phyloP scores from a whole-genome alignment of 2,797 vertebrate species.

The Helostoma temminkii region DNA sequence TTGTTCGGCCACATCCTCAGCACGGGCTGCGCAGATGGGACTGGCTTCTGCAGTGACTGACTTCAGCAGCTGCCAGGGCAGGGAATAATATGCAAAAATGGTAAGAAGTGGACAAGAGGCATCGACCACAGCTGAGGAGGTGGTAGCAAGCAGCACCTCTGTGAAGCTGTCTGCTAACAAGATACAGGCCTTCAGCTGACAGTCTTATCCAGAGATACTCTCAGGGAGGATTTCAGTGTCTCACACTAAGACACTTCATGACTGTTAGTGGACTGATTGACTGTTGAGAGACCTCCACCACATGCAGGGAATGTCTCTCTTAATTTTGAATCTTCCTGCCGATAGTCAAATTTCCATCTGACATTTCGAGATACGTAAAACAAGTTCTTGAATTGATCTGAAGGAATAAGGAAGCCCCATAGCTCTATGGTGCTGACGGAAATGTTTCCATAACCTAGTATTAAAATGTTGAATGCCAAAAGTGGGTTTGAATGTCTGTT shows the following conservation, averaged over 20 bases:
- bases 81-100: slow-evolving; percentile 26
- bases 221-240: slow-evolving; percentile 28
- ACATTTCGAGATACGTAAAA: background rate
- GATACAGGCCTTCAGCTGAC: slow-evolving; percentile 45
- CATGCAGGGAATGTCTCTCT: slow-evolving; percentile 13
- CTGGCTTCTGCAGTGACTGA: slow-evolving; percentile 23
- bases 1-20: slow-evolving; percentile 43
- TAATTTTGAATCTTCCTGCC: background rate
- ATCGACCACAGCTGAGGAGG: slow-evolving; percentile 33
- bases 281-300: slow-evolving; percentile 44
- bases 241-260: slow-evolving; percentile 24
- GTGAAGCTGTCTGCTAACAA: slow-evolving; percentile 58
- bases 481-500: too few relatives aligned
- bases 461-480: too few relatives aligned
- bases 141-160: slow-evolving; percentile 39
- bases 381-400: background rate
- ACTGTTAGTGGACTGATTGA: slow-evolving; percentile 50
- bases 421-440: too few relatives aligned
- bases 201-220: slow-evolving; percentile 24
- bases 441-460: too few relatives aligned
- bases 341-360: background rate
- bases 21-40: slow-evolving; percentile 54
- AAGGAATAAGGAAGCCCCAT: too few relatives aligned
- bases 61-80: slow-evolving; percentile 42
- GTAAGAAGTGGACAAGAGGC: background rate